A percentile compares a stretch with the other conserved stretches of the same genome.
phyloP scores from a whole-genome alignment of 2,888 invertebrate species.

The Dolichopus griseipennis region DNA sequence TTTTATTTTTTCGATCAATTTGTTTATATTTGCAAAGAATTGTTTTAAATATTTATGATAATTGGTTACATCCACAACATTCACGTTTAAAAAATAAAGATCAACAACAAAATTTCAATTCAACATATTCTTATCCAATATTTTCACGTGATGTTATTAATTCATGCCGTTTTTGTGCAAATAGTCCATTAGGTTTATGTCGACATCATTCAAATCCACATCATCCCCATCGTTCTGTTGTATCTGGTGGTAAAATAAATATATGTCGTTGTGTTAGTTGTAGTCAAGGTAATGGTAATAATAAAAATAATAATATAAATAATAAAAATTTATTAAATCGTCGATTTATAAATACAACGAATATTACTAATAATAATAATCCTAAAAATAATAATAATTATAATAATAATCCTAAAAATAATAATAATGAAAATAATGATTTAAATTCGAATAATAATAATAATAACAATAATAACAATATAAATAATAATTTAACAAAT shows the following conservation, averaged over 20 bases:
- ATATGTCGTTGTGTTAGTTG: conserved; percentile 15
- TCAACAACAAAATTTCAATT: not conserved
- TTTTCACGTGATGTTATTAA: conserved; percentile 10
- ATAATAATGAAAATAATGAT: conserved; percentile 7
- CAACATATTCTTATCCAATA: not conserved
- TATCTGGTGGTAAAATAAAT: conserved; percentile 11
- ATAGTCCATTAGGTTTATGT: conserved; percentile 39
- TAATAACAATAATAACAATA: not conserved
- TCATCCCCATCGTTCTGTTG: conserved; percentile 18
- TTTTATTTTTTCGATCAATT: conserved; percentile 41
- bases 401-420: conserved; percentile 23
- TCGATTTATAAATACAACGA: not conserved
- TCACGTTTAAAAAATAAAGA: conserved; percentile 35
- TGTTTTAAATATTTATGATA: conserved; percentile 38
- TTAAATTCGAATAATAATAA: not conserved
- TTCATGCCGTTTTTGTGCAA: conserved; percentile 38
- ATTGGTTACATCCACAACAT: conserved; percentile 41
- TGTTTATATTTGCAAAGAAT: conserved; percentile 41
- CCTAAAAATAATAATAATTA: conserved; percentile 21
- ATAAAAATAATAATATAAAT: conserved; percentile 14
- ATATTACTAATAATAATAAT: conserved; percentile 7
- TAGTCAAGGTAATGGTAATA: conserved; percentile 12
- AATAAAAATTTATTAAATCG: not conserved
- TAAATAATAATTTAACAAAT: not conserved
- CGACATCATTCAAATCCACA: conserved; percentile 31